Evolutionary conservation across 1,140 invertebrate genomes (phyloP), one percentile per base, ranked within the genome.

Genomic region (Calephelis virginiensis): DNA sequence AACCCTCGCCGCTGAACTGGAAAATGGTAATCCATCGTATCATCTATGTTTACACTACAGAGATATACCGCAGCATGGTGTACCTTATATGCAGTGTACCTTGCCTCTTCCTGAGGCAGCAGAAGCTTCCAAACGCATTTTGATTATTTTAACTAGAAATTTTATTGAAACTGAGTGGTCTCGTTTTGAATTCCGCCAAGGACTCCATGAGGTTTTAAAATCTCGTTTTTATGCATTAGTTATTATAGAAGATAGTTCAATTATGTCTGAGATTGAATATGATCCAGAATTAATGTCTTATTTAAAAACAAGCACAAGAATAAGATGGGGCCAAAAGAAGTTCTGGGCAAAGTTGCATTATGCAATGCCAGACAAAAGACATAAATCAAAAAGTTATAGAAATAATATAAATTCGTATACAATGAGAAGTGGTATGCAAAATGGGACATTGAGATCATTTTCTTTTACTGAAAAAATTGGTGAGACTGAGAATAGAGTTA

Each of bases 291-390:
- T 98, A 43, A 93, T 96, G 76, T 94, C 97, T 1, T 98, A 98
- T 83, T 92, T 98, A 38, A 97, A 97, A 83, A 97, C 96, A 5
- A 94, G 94, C 78, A 94, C 95, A 11, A 93, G 96, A 66, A 92
- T 98, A 53, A 93, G 95, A 72, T 98, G 96, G 96, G 96, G 95
- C 69, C 97, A 98, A 82, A 96, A 95, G 73, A 94, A 96, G 81
- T 98, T 98, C 91, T 98, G 97, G 97, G 96, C 98, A 81, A 95
- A 96, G 80, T 91, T 98, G 60, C 93, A 95, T 62, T 98, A 96
- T 89, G 96, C 96, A 64, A 95, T 99, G 94, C 97, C 97, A 45
- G 93, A 93, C 74, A 91, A 74, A 48, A 84, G 78, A 69, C 81
- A 76, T 68, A 89, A 83, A 74, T 74, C 80, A 46, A 90, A 87